A percentile compares a stretch with the other conserved stretches of the same genome.
phyloP scores from a whole-genome alignment of 2,888 invertebrate species.

The Lasioglossum vierecki region DNA sequence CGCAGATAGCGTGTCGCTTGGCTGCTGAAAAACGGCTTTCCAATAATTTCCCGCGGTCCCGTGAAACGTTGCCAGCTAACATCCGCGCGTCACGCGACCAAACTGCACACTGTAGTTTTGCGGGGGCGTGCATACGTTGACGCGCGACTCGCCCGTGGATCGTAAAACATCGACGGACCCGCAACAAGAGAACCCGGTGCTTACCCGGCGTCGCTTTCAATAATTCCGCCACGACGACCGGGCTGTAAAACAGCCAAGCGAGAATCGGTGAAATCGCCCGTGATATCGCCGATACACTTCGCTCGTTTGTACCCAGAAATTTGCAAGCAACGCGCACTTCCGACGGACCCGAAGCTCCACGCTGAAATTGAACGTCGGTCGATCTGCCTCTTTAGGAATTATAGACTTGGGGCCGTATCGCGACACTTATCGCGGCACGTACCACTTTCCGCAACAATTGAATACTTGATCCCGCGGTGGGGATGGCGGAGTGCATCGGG shows the following conservation, averaged over 20 bases:
- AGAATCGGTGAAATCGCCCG: slow-evolving; percentile 8
- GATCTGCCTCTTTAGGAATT: neutral
- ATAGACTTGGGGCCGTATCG: neutral
- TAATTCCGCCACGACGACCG: slow-evolving; percentile 40
- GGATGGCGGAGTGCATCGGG: neutral
- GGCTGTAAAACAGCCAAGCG: slow-evolving; percentile 23
- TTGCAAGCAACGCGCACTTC: neutral
- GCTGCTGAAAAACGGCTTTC: slow-evolving; percentile 57
- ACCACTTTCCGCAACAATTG: neutral
- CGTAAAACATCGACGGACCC: slow-evolving; percentile 50
- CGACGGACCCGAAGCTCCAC: neutral
- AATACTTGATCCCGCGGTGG: neutral
- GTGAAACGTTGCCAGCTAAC: slow-evolving; percentile 23
- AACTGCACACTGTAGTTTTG: slow-evolving; percentile 22
- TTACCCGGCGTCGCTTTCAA: slow-evolving; percentile 47
- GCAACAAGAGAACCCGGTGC: slow-evolving; percentile 29
- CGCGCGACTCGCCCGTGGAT: slow-evolving; percentile 29
- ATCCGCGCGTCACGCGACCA: slow-evolving; percentile 39
- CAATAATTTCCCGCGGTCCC: slow-evolving; percentile 63
- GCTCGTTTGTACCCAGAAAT: slow-evolving; percentile 8
- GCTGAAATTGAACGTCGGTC: neutral
- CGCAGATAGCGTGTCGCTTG: slow-evolving; percentile 40
- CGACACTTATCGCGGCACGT: slow-evolving; percentile 11
- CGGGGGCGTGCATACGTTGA: slow-evolving; percentile 40
- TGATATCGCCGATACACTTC: slow-evolving; percentile 11